Evolutionary conservation across 2,888 invertebrate genomes (phyloP).

Genomic region (Lithophane semibrunnea): DNA sequence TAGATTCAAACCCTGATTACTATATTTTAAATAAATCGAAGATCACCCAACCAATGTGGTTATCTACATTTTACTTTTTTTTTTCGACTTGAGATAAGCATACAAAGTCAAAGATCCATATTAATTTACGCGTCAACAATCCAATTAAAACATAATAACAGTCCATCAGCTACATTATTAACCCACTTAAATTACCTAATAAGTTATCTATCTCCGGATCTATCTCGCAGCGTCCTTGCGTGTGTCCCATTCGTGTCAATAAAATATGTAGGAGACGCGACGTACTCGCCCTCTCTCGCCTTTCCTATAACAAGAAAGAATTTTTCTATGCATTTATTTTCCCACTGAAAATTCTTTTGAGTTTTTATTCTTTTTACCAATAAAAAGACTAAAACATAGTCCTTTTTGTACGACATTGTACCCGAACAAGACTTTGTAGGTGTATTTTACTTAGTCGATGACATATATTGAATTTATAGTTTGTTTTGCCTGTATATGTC

Average conservation of each 20-base stretch:
- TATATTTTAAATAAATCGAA: conserved; percentile 14
- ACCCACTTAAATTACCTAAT: conserved; percentile 60
- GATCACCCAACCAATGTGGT: background rate
- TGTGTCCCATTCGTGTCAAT: conserved; percentile 79
- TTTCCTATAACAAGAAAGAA: conserved; percentile 89
- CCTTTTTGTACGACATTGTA: conserved; percentile 50
- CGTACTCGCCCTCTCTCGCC: conserved; percentile 81
- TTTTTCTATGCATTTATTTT: conserved; percentile 89
- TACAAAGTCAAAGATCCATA: conserved; percentile 35
- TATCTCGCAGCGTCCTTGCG: conserved; percentile 66
- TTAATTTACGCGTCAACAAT: conserved; percentile 33
- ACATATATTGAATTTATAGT: conserved; percentile 67
- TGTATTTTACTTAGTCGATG: conserved; percentile 63
- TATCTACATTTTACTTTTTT: conserved; percentile 33
- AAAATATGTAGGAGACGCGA: conserved; percentile 89
- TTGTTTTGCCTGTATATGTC: conserved; percentile 60
- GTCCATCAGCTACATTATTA: conserved; percentile 52
- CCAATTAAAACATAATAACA: conserved; percentile 58
- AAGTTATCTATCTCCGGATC: conserved; percentile 72
- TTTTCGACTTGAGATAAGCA: conserved; percentile 25
- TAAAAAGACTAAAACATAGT: conserved; percentile 64
- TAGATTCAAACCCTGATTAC: conserved; percentile 36
- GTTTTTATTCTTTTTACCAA: conserved; percentile 71
- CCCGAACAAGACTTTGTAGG: conserved; percentile 62
- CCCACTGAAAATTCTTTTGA: conserved; percentile 82